Base-by-base conservation (phyloP, 2,113 vertebrate species). In the Geococcyx californianus region DNA sequence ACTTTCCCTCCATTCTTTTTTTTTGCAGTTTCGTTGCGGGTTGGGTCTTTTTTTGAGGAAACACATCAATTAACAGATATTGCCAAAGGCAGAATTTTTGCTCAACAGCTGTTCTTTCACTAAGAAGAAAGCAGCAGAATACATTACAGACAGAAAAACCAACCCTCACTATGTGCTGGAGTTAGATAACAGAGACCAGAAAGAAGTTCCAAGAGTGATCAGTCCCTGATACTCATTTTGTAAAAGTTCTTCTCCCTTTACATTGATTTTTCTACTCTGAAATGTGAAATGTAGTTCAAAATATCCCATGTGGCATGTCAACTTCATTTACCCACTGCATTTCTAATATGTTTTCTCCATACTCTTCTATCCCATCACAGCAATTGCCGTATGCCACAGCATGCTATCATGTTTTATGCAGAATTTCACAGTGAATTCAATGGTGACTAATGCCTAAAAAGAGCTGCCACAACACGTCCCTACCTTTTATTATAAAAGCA, bases 41-140 rank as follows among this genome's bases (percentile, higher is more conserved):
- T 60, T 78, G 17, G 2, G 3, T 10, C 40, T 64, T 79, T 91
- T 82, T 94, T 91, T 87, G 20, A 92, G 62, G 95, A 85, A 92
- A 85, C 89, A 95, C 94, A 96, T 97, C 95, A 98, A 98, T 98
- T 97, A 98, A 94, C 95, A 94, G 93, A 96, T 94, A 97, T 87
- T 40, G 97, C 97, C 97, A 63, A 92, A 95, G 97, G 98, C 98
- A 95, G 94, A 52, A 58, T 96, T 86, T 95, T 96, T 96, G 88
- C 95, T 98, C 93, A 95, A 96, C 96, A 98, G 95, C 96, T 98
- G 97, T 95, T 98, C 56, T 95, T 95, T 94, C 90, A 69, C 92
- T 94, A 81, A 87, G 75, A 82, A 88, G 81, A 92, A 93, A 84
- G 79, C 49, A 90, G 80, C 68, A 95, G 97, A 98, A 97, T 97